Base-by-base conservation (phyloP, 2,797 vertebrate genomes). In the Champsocephalus gunnari region DNA sequence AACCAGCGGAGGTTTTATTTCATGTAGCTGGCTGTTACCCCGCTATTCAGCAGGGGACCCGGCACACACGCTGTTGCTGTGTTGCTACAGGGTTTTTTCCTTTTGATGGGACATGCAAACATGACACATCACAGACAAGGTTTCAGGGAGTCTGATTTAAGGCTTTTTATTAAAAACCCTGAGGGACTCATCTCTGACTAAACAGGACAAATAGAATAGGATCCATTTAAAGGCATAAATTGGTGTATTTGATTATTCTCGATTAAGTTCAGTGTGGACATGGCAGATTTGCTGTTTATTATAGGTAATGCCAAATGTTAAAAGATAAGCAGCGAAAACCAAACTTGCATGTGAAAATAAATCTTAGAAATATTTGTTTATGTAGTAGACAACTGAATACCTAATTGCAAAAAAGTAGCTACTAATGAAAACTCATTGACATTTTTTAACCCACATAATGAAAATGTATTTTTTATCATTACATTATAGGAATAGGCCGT, bases 1-100 rank as follows among this genome's bases (percentile, higher is more conserved):
- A 59, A 72, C 57, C 68, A 58, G 74, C 28, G 56, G 77, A 75
- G 63, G 82, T 66, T 82, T 83, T 66, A 71, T 79, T 71, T 16
- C 4, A 24, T 58, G 74, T 72, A 64, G 71, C 58, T 57, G 11
- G 69, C 50, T 70, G 56, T 76, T 58, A 81, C 44, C 61, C 11
- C n/a, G 44, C 64, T 63, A 77, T 45, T 74, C 80, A 12, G 1
- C 55, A 1, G 76, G 72, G 69, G 62, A 45, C 69, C 21, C 10
- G 0, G 54, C 43, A 61, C 68, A 16, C 55, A 78, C 38, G 48
- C 17, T 65, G 63, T 55, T 60, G 44, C 65, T 62, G 77, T 73
- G 38, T n/a, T 67, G 12, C 51, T n/a, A 1, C 41, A 28, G 9
- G 6, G 21, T 54, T 59, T 44, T 38, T 38, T 43, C 47, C 7